A percentile compares a stretch with the other conserved stretches of the same genome.
Conservation (phyloP, 2,113 vertebrate genomes). For the Tachysurus vachellii region DNA sequence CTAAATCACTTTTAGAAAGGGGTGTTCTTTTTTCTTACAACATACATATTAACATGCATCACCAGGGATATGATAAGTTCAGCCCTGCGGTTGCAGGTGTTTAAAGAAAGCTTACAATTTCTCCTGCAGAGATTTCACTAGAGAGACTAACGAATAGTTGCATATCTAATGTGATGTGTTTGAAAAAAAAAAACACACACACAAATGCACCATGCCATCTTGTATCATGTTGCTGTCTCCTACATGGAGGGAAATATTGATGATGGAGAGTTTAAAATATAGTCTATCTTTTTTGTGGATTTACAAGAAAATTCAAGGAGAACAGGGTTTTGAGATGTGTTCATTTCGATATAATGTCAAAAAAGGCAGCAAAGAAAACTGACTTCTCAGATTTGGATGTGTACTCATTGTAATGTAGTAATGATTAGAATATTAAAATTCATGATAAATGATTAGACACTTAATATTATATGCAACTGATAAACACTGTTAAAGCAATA, state of each 20-base stretch:
- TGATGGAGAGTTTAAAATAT: not conserved
- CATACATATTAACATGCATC: not conserved
- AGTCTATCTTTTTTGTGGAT: not conserved
- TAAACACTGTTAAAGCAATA: not conserved
- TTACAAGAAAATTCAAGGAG: not conserved
- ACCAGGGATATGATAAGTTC: not conserved
- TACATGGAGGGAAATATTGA: not conserved
- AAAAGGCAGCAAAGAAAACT: not conserved
- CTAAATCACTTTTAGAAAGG: not conserved
- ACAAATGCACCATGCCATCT: not conserved
- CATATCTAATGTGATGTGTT: constrained; percentile 4
- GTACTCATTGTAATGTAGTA: not conserved
- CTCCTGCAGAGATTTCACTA: not conserved
- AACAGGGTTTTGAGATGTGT: not conserved
- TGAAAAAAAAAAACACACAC: not conserved
- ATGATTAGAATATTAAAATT: not conserved
- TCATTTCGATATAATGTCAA: not conserved
- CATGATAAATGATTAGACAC: not conserved
- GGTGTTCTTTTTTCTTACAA: not conserved
- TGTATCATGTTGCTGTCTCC: not conserved
- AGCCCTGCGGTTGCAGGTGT: constrained; percentile 25
- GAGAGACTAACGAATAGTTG: not conserved
- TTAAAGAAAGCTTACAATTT: not conserved
- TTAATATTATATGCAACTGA: not conserved
- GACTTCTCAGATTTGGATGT: not conserved